A percentile compares a stretch with the other conserved stretches of the same genome.
phyloP scores from a whole-genome alignment of 2,113 vertebrate species.

The Urocolius indicus region DNA sequence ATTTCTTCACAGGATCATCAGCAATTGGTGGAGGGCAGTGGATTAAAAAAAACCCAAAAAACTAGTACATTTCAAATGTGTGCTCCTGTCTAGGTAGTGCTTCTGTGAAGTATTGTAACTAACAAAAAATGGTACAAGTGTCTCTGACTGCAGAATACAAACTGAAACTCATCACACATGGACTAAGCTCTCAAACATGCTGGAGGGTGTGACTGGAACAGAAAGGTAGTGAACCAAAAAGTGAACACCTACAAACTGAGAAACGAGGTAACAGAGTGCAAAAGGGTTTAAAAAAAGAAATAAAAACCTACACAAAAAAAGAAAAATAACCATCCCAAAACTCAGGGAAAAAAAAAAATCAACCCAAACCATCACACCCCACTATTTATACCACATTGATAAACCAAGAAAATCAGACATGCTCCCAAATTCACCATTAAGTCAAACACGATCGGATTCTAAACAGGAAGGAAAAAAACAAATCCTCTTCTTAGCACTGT shows the following conservation, averaged over 20 bases:
- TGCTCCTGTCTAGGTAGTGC: neutral
- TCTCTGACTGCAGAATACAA: neutral
- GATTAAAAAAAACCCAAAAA: neutral
- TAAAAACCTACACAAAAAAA: neutral
- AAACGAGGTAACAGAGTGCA: neutral
- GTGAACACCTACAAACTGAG: neutral
- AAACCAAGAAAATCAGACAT: neutral
- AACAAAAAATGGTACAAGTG: neutral
- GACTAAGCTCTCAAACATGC: neutral
- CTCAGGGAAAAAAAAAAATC: neutral
- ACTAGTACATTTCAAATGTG: neutral
- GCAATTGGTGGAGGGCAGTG: neutral
- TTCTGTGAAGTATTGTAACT: neutral
- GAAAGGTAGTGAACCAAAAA: slow-evolving; percentile 9
- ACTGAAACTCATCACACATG: neutral
- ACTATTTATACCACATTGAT: neutral
- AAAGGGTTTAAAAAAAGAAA: neutral
- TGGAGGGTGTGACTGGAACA: neutral
- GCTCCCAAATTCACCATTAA: neutral
- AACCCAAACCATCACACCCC: neutral
- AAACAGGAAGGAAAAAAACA: neutral
- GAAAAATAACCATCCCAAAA: neutral
- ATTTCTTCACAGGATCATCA: neutral
- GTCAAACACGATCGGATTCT: neutral
- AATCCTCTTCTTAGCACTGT: neutral